A percentile compares a stretch with the other conserved stretches of the same genome.
Conservation (phyloP, 2,113 vertebrate species). For the Rynchops niger region DNA sequence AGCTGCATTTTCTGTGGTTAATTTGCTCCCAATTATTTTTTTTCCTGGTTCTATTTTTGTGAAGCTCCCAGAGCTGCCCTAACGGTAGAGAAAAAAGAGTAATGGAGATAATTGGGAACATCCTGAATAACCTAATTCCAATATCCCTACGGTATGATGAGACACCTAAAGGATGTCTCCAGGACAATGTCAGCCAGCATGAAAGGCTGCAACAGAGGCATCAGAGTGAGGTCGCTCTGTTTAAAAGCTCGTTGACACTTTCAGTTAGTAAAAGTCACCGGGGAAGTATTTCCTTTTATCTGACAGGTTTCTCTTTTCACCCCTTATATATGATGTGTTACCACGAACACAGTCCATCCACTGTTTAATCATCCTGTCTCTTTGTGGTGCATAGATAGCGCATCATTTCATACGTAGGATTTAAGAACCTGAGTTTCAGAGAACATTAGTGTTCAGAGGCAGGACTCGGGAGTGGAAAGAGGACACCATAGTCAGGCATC, state of each 20-base stretch:
- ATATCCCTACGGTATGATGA: background rate
- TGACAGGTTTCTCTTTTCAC: background rate
- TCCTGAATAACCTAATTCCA: conserved; percentile 34
- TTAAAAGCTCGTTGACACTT: conserved; percentile 15
- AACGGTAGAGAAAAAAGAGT: background rate
- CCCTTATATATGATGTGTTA: background rate
- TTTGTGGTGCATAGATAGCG: fast-evolving
- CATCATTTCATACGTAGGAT: fast-evolving
- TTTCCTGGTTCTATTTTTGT: background rate
- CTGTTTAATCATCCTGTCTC: background rate
- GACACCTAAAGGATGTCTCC: conserved; percentile 27
- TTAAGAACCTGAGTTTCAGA: background rate
- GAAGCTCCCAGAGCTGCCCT: background rate
- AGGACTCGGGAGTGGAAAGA: background rate
- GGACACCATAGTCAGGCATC: fast-evolving
- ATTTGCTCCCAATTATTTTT: conserved; percentile 23
- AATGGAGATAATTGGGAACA: conserved; percentile 42
- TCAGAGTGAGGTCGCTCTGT: background rate
- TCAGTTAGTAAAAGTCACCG: background rate
- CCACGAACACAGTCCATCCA: background rate
- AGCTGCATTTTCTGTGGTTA: background rate
- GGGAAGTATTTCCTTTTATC: conserved; percentile 19
- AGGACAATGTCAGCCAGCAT: background rate
- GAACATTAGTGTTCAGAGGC: background rate
- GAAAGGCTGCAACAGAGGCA: background rate